These are phyloP conservation scores for Axinella damicornis DNA, from an alignment of 37 sponge, comb jelly and placozoan genomes.

Conservation along the genomic window DNA sequence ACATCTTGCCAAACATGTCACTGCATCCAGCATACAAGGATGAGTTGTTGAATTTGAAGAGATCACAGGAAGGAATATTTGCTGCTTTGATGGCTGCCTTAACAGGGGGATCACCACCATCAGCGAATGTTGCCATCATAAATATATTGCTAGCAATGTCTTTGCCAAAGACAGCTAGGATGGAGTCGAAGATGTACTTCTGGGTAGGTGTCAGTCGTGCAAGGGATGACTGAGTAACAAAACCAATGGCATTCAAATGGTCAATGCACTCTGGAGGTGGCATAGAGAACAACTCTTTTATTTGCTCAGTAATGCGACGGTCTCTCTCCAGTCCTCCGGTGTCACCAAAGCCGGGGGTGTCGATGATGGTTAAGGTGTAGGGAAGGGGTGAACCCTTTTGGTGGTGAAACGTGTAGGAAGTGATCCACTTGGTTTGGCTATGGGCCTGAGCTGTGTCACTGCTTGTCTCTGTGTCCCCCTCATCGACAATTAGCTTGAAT, in stretches of 20 bases:
- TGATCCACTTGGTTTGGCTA: conserved; percentile 70
- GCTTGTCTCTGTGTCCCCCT: background rate
- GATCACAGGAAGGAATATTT: conserved; percentile 33
- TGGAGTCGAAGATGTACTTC: conserved; percentile 71
- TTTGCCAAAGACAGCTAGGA: conserved; percentile 74
- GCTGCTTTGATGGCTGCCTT: conserved; percentile 65
- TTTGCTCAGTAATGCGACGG: conserved; percentile 28
- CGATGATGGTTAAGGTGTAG: conserved; percentile 71
- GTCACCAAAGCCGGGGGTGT: conserved; percentile 87
- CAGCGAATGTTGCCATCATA: conserved; percentile 85
- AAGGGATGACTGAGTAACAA: conserved; percentile 73
- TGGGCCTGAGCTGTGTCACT: conserved; percentile 46
- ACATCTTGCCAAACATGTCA: conserved; percentile 51
- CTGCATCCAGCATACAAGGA: conserved; percentile 25
- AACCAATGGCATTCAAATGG: conserved; percentile 65
- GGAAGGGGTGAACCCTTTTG: conserved; percentile 17
- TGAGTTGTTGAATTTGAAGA: conserved; percentile 85
- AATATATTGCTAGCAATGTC: conserved; percentile 66
- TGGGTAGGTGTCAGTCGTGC: conserved; percentile 67
- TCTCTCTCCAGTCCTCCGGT: conserved; percentile 71
- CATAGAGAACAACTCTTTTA: conserved; percentile 61
- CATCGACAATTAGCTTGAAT: conserved; percentile 62
- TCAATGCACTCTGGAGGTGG: conserved; percentile 38
- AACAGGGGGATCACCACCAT: conserved; percentile 67
- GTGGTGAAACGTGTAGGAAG: conserved; percentile 67